Base-by-base conservation (phyloP, 2,113 vertebrate species). In the Alexandromys fortis region DNA sequence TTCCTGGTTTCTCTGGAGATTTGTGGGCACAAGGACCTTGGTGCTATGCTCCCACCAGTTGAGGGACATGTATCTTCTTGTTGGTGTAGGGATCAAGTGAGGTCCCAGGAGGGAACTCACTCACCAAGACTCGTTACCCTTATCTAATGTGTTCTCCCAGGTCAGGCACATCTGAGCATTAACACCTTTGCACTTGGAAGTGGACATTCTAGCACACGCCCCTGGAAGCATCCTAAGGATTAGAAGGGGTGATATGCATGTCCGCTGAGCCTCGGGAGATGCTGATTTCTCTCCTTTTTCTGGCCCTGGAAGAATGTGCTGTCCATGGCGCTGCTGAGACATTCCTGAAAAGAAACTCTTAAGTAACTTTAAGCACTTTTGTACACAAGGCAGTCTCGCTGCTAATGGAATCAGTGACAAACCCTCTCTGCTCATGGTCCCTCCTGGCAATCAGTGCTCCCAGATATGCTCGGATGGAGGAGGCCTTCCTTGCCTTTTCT, bases 391-490 rank as follows among this genome's bases (percentile, higher is more conserved):
- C 26, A 8, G 19, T 3, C 24, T 68, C 0, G 2, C 19, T 63
- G 67, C 30, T 33, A 0, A 14, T 5, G 1, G 11, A 12, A 1
- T 61, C 10, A 28, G 30, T 93, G 85, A 61, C 4, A 33, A 45
- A 58, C 0, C 0, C 16, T 72, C 33, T 47, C n/a, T 45, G 30
- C 0, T 76, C 76, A n/a, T 5, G 0, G 13, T 24, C 87, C 3
- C 22, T 78, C 33, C 72, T 55, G n/a, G 8, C 0, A 5, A 42
- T 52, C 55, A 73, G 93, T 45, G 76, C 67, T 33, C 65, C 10
- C 75, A 63, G 87, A 28, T 87, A 89, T 89, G 21, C 42, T 76
- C 0, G 1, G n/a, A 63, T 28, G 0, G 70, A 61, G 63, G 28
- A 95, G 75, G 75, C 17, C 19, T 61, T 68, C 26, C 78, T 78